These are phyloP conservation scores for Onychostoma macrolepis DNA, from an alignment of 2,113 vertebrate species.

Conservation along the genomic window DNA sequence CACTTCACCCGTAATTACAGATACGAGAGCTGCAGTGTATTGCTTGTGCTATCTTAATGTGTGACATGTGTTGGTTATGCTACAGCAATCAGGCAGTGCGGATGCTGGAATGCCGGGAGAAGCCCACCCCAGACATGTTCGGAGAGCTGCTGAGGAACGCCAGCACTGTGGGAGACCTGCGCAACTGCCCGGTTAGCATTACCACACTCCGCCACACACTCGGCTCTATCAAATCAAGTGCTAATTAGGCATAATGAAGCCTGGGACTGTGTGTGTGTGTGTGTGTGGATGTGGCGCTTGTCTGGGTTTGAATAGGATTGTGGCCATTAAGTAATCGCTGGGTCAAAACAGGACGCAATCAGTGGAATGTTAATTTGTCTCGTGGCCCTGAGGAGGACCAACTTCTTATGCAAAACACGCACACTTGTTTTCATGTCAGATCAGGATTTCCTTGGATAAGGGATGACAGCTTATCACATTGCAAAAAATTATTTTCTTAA, in stretches of 20 bases:
- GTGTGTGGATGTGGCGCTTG: neutral
- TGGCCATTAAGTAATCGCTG: conserved; percentile 35
- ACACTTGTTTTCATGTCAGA: conserved; percentile 10
- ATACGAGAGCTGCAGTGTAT: conserved; percentile 12
- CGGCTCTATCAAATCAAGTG: conserved; percentile 18
- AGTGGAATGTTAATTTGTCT: conserved; percentile 45
- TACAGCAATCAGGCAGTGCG: conserved; percentile 94
- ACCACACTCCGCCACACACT: conserved; percentile 19
- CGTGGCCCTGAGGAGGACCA: conserved; percentile 18
- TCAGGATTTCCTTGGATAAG: neutral
- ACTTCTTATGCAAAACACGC: conserved; percentile 5
- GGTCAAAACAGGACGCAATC: conserved; percentile 17
- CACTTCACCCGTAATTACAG: neutral
- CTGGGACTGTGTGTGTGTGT: conserved; percentile 3
- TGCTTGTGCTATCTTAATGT: conserved; percentile 11
- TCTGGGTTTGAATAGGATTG: conserved; percentile 31
- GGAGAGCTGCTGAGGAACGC: conserved; percentile 92
- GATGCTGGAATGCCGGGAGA: conserved; percentile 93
- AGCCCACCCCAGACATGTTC: conserved; percentile 94
- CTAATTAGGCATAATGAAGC: conserved; percentile 34
- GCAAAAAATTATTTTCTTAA: neutral
- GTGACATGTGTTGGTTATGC: conserved; percentile 14
- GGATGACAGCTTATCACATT: neutral
- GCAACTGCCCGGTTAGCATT: conserved; percentile 88
- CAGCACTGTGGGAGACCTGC: conserved; percentile 93